Base-by-base conservation (phyloP, 2,888 invertebrate genomes). In the Drosophila glabriapex region DNA sequence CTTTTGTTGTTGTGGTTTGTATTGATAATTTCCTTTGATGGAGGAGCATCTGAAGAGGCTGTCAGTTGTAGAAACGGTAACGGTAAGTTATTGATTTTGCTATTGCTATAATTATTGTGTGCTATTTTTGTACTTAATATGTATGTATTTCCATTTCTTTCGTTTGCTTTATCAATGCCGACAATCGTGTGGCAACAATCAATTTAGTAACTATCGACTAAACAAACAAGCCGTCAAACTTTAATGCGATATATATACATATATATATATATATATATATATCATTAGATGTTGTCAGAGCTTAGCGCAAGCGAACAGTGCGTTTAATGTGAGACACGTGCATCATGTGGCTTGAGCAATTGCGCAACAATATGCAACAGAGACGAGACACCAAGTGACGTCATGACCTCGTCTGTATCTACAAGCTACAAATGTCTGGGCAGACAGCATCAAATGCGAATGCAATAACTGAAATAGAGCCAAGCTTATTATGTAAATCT, bases 271-370 rank as follows among this genome's bases (percentile, higher is more conserved):
- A 3, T n/a, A 2, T 37, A 31, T 28, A 14, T 28, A 22, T 37
- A 1, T 43, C 14, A 19, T 58, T 43, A 29, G 43, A 52, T 50
- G 28, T 33, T 37, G 29, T 28, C 69, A 33, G n/a, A 35, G 25
- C 31, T 14, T 6, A 53, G 35, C 16, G 22, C 31, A 9, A 19
- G 16, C 33, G 50, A 60, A 41, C 33, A 29, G 28, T 74, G 70
- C 69, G 66, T 74, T 72, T 63, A 70, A 79, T 73, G 73, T 79
- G 66, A 73, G 77, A 74, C 86, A 86, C 89, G 82, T 86, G 89
- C 66, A 55, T 10, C 25, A 4, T 25, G 28, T 50, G 50, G 22
- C 46, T 46, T 46, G 16, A 22, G 46, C 4, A 16, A 46, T 25
- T 46, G 22, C 16, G 16, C 9, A 46, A 46, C 22, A 22, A 46